A percentile compares a stretch with the other conserved stretches of the same genome.
Evolutionary conservation across 2,888 invertebrate genomes (phyloP).

Genomic region (Macaria notata): DNA sequence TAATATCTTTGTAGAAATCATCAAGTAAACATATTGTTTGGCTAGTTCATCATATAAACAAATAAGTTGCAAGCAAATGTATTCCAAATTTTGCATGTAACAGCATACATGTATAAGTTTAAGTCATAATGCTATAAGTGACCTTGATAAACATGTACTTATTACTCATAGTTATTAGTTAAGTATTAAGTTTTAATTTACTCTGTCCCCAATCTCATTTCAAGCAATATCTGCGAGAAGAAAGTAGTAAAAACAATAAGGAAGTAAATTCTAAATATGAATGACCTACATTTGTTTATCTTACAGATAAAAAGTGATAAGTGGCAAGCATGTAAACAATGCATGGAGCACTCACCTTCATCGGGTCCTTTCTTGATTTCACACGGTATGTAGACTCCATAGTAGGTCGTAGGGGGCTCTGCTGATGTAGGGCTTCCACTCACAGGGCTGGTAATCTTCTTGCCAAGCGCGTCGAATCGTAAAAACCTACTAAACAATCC

Average conservation of each 20-base stretch:
- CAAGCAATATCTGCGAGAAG: not conserved
- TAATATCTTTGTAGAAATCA: no score
- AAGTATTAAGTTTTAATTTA: no score
- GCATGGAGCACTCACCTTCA: conserved; percentile 58
- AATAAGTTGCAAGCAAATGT: no score
- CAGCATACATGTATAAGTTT: no score
- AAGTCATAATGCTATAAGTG: no score
- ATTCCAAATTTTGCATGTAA: no score
- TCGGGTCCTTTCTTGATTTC: conserved; percentile 77
- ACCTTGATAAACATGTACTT: no score
- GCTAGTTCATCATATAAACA: no score
- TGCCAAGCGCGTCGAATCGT: conserved; percentile 62
- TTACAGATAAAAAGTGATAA: conserved; percentile 24
- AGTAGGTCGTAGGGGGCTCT: conserved; percentile 64
- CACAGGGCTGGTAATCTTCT: conserved; percentile 50
- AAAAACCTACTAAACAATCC: conserved; percentile 66
- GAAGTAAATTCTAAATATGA: conserved; percentile 21
- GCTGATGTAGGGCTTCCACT: conserved; percentile 57
- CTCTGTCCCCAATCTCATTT: no score
- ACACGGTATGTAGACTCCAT: conserved; percentile 80
- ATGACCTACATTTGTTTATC: conserved; percentile 39
- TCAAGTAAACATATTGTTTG: no score
- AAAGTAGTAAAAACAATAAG: conserved; percentile 18
- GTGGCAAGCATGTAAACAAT: conserved; percentile 15
- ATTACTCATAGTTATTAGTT: no score